Percentiles rank a stretch among this genome's conserved stretches.
These are phyloP conservation scores for Arctopsyche grandis DNA, from an alignment of 1,140 invertebrate genomes.

Conservation along the genomic window DNA sequence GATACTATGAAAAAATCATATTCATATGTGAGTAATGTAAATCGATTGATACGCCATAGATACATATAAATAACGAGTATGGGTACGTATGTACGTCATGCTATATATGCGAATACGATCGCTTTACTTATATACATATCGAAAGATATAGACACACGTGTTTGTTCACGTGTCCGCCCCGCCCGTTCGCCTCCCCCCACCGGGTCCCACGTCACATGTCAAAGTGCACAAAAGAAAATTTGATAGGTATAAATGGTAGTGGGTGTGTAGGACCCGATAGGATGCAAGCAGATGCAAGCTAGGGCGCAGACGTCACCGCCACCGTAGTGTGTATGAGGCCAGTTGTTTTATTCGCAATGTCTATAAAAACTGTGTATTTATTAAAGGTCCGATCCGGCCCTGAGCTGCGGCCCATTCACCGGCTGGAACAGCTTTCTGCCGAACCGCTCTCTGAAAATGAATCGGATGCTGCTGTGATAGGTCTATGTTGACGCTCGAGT, in stretches of 20 bases:
- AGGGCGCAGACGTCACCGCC: background rate
- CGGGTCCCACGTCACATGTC: conserved; percentile 41
- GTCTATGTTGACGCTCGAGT: conserved; percentile 3
- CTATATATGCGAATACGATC: background rate
- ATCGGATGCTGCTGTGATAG: background rate
- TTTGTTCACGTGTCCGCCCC: conserved; percentile 45
- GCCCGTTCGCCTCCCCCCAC: conserved; percentile 12
- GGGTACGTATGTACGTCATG: background rate
- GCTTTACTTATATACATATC: background rate
- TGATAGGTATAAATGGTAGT: conserved; percentile 51
- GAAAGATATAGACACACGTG: conserved; percentile 40
- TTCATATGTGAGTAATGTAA: background rate
- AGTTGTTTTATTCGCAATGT: conserved; percentile 29
- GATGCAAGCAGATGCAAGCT: conserved; percentile 49
- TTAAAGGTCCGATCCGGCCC: background rate
- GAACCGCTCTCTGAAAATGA: background rate
- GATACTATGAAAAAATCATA: too few species aligned
- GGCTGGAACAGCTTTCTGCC: background rate
- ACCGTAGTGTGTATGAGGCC: background rate
- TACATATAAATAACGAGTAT: background rate
- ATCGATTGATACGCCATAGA: conserved; percentile 17
- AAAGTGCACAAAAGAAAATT: conserved; percentile 52
- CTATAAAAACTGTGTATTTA: too few species aligned
- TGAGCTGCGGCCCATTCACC: background rate
- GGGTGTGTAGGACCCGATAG: conserved; percentile 44